phyloP scores from a whole-genome alignment of 2,797 vertebrate species.

The Helostoma temminkii region DNA sequence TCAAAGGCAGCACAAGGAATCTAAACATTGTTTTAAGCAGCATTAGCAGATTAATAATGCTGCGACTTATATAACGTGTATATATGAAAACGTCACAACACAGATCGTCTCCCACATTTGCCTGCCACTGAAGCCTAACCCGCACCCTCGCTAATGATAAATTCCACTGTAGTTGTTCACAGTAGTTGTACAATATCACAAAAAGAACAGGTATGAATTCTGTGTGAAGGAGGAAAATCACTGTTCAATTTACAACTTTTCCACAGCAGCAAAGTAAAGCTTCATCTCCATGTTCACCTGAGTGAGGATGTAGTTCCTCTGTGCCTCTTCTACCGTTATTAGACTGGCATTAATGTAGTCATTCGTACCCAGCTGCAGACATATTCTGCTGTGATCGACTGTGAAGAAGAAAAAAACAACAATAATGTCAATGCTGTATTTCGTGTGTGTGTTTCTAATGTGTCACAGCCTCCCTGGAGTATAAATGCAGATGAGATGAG shows the following conservation, averaged over 20 bases:
- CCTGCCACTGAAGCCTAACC: not conserved
- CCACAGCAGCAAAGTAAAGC: not conserved
- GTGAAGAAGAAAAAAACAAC: constrained; percentile 43
- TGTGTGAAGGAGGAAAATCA: not conserved
- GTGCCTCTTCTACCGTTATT: constrained; percentile 94
- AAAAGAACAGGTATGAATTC: not conserved
- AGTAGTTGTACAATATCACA: not conserved
- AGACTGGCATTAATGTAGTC: constrained; percentile 98
- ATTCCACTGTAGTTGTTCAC: not conserved
- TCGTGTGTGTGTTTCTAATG: not conserved
- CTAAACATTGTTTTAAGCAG: not conserved
- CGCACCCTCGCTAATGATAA: not conserved
- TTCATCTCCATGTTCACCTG: constrained; percentile 85
- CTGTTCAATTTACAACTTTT: not conserved
- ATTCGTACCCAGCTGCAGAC: constrained; percentile 91
- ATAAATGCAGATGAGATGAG: constrained; percentile 2
- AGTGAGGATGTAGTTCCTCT: constrained; percentile 98
- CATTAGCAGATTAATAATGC: not conserved
- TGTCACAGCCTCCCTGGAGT: constrained; percentile 4
- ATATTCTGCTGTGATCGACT: constrained; percentile 99
- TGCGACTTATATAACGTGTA: not conserved
- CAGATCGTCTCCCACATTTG: no score
- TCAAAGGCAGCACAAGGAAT: not conserved
- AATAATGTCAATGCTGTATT: constrained; percentile 21
- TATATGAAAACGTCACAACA: not conserved